Evolutionary conservation across 2,797 vertebrate species (phyloP).

Genomic region (Pseudocheirus occidentalis): DNA sequence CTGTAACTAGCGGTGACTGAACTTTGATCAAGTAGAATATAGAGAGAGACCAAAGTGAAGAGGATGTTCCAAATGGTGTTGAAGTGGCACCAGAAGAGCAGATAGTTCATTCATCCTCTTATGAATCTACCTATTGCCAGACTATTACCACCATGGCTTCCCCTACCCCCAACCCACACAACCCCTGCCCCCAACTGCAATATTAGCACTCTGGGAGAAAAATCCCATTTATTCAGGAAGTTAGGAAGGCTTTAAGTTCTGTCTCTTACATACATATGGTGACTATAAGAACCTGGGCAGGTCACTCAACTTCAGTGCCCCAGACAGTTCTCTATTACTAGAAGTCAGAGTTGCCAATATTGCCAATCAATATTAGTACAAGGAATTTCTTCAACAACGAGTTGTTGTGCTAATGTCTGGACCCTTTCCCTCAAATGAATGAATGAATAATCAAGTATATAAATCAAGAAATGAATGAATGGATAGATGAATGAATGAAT

Average conservation of each 20-base stretch:
- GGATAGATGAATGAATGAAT: too few relatives aligned
- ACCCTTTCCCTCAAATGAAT: background rate
- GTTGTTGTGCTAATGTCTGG: background rate
- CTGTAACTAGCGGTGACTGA: background rate
- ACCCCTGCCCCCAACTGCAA: background rate
- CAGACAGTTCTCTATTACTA: background rate
- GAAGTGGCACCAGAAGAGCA: background rate
- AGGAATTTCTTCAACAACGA: background rate
- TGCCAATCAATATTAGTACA: background rate
- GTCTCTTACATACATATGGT: background rate
- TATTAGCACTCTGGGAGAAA: background rate
- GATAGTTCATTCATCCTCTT: background rate
- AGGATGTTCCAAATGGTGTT: background rate
- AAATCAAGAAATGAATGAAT: too few relatives aligned
- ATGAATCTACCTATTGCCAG: background rate
- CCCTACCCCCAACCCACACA: too few relatives aligned
- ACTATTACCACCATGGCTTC: background rate
- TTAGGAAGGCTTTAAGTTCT: background rate
- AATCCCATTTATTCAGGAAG: background rate
- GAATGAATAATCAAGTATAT: background rate
- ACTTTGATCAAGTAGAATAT: background rate
- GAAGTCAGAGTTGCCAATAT: background rate
- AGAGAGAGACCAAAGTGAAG: background rate
- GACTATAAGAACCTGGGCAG: background rate
- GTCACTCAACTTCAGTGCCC: background rate